Conservation (phyloP, 2,113 vertebrate species). For the Aldabrachelys gigantea region DNA sequence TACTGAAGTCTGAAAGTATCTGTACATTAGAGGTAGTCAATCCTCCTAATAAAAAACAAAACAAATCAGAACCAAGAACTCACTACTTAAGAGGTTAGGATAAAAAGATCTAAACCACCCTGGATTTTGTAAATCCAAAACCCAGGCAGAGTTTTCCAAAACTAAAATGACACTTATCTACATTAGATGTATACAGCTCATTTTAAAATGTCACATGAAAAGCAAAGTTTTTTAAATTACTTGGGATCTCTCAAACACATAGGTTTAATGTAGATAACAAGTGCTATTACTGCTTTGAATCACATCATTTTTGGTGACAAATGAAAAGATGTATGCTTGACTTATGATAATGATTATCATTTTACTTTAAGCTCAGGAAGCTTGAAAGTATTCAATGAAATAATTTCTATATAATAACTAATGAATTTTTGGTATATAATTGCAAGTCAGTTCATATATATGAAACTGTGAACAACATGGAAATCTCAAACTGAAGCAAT, state of each 20-base stretch:
- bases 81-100: background rate
- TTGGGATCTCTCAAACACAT: background rate
- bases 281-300: slow-evolving; percentile 11
- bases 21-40: background rate
- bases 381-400: background rate
- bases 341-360: background rate
- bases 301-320: slow-evolving; percentile 6
- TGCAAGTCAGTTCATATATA: background rate
- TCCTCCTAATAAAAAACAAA: background rate
- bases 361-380: background rate
- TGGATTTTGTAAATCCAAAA: background rate
- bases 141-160: background rate
- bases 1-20: background rate
- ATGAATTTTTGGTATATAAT: background rate
- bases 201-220: background rate
- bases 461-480: background rate
- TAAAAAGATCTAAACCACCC: background rate
- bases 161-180: background rate
- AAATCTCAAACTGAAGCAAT: slow-evolving; percentile 62
- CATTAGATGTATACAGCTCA: background rate
- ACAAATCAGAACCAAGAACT: background rate
- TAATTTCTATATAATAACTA: slow-evolving; percentile 28
- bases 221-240: background rate
- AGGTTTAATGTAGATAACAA: background rate
- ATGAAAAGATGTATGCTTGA: background rate